Evolutionary conservation across 1,140 invertebrate species (phyloP).

Genomic region (Thrips palmi): DNA sequence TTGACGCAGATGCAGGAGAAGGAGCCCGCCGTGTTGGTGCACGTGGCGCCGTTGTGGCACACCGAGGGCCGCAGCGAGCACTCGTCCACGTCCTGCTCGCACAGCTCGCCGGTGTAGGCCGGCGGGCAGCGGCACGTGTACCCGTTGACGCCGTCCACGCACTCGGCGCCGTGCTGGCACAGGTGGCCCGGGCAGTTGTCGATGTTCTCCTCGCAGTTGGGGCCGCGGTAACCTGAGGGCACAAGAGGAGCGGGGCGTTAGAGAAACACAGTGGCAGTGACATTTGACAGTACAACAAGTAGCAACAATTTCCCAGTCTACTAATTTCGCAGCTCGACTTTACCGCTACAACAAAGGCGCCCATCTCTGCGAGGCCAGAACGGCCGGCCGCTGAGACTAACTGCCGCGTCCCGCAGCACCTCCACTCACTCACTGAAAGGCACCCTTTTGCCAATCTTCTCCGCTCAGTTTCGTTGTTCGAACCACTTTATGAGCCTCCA

Average conservation of each 20-base stretch:
- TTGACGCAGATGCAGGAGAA: slow-evolving; percentile 94
- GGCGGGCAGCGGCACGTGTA: slow-evolving; percentile 79
- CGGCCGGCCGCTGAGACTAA: neutral
- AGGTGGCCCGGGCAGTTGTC: slow-evolving; percentile 78
- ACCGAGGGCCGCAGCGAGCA: slow-evolving; percentile 60
- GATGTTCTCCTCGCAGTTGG: slow-evolving; percentile 75
- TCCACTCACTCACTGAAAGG: no score
- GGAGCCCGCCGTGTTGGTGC: slow-evolving; percentile 73
- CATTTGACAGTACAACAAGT: slow-evolving; percentile 2
- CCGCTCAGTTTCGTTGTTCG: no score
- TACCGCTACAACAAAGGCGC: no score
- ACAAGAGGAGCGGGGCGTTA: neutral
- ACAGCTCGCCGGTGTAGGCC: slow-evolving; percentile 68
- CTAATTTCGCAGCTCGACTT: no score
- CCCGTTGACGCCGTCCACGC: slow-evolving; percentile 67
- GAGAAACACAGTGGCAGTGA: neutral
- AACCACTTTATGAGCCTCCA: no score
- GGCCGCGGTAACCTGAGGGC: slow-evolving; percentile 72
- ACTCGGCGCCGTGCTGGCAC: slow-evolving; percentile 80
- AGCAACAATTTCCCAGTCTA: no score
- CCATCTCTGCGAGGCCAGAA: neutral
- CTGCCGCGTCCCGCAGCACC: no score
- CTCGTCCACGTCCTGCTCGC: slow-evolving; percentile 60
- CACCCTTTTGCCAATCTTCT: no score
- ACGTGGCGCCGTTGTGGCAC: slow-evolving; percentile 88